Base-by-base conservation (phyloP, 2,113 vertebrate species). In the Austrofundulus limnaeus region DNA sequence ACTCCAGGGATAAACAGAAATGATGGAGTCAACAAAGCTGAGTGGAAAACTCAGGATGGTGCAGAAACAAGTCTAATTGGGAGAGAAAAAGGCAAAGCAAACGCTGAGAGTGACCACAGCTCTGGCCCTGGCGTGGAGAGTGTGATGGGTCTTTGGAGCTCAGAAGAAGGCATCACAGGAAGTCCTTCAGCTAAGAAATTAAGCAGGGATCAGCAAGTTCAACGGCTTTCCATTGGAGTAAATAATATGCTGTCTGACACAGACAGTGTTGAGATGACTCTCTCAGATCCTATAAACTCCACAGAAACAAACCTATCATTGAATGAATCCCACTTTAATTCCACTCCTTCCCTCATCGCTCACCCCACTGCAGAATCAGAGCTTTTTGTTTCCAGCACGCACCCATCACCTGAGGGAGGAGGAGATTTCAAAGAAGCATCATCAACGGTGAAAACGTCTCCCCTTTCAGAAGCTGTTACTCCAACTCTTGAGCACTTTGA, bases 261-360 rank as follows among this genome's bases (percentile, higher is more conserved):
- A 20, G 66, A 70, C 53, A 61, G 21, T 16, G 23, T 49, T 17
- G 41, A 77, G 24, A 72, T 8, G 1, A 20, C 24, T 9, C 28
- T 2, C 38, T 52, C 42, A n/a, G 77, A 28, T n/a, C 71, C 66
- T 4, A 37, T 71, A 16, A 65, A 12, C 24, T 71, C 84, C 38
- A 71, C 77, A 55, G 62, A 57, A 46, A 59, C 49, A 57, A 58
- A 20, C 28, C 2, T 62, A 34, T 45, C 63, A 45, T 61, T 34
- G 17, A 11, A 52, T 2, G 31, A 39, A 25, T 28, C 63, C 39
- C 58, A 66, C 8, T 61, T 72, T 49, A 16, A 38, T 15, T 38
- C 64, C 2, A 23, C 13, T 53, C 54, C 25, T 13, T 11, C 24
- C 61, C 23, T 25, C 19, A 25, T 68, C 12, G 68, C 61, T 45